Evolutionary conservation across 2,888 invertebrate species (phyloP).

Genomic region (Synanthedon andrenaeformis): DNA sequence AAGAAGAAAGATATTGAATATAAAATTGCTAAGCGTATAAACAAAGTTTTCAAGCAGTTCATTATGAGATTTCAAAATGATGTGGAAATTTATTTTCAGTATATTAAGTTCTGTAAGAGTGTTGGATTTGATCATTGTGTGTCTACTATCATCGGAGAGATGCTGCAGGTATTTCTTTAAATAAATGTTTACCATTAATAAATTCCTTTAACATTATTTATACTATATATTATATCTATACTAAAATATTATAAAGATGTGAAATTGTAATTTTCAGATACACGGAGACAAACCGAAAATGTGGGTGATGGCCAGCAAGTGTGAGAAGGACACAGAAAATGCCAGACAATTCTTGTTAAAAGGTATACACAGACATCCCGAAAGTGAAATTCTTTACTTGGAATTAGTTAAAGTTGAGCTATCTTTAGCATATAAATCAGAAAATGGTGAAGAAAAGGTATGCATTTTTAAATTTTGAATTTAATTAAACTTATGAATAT

Average conservation of each 20-base stretch:
- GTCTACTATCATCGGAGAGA: conserved; percentile 70
- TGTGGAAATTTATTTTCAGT: conserved; percentile 79
- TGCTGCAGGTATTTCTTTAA: conserved; percentile 63
- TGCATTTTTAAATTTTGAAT: neutral
- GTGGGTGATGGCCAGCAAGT: conserved; percentile 85
- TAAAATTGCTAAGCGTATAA: conserved; percentile 77
- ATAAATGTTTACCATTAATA: no score
- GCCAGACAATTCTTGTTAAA: conserved; percentile 80
- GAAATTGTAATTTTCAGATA: conserved; percentile 40
- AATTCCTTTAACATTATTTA: no score
- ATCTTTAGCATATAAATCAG: conserved; percentile 3
- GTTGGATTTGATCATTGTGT: conserved; percentile 69
- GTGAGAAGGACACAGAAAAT: conserved; percentile 78
- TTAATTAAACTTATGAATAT: neutral
- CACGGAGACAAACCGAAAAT: conserved; percentile 80
- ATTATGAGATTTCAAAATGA: conserved; percentile 78
- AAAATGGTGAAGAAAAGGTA: conserved; percentile 47
- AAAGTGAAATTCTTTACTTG: conserved; percentile 75
- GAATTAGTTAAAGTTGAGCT: conserved; percentile 66
- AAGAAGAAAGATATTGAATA: conserved; percentile 77
- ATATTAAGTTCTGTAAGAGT: conserved; percentile 82
- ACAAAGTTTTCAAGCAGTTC: conserved; percentile 79
- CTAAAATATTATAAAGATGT: no score
- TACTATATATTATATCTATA: no score
- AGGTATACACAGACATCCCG: conserved; percentile 80